Evolutionary conservation across 2,888 invertebrate genomes (phyloP).

Genomic region (Caenorhabditis sp.): DNA sequence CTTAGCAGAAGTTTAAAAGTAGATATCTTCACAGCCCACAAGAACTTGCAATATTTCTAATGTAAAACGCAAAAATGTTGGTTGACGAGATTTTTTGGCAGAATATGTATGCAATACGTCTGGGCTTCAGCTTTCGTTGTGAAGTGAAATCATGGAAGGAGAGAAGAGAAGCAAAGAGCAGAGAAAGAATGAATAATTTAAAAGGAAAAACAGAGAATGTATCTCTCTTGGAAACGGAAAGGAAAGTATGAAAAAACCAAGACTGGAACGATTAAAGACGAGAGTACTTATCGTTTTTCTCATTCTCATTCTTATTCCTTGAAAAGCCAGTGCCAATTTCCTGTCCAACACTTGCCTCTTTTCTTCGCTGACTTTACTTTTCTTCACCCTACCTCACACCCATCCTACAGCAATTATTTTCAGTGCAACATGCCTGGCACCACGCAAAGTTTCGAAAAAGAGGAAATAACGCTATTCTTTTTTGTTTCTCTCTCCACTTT

Average conservation of each 20-base stretch:
- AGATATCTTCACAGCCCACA: no score
- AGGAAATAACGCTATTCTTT: not conserved
- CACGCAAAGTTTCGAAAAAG: not conserved
- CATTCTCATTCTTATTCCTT: slow-evolving; percentile 15
- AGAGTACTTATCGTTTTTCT: slow-evolving; percentile 22
- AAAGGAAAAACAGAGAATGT: not conserved
- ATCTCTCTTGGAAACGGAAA: not conserved
- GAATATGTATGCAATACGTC: not conserved
- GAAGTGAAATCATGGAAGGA: not conserved
- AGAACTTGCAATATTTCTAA: no score
- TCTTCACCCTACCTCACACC: not conserved
- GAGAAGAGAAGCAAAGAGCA: not conserved
- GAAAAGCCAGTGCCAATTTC: slow-evolving; percentile 37
- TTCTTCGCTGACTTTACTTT: slow-evolving; percentile 19
- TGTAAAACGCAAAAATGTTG: no score
- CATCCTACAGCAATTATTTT: slow-evolving; percentile 44
- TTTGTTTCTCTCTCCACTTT: not conserved
- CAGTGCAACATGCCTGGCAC: slow-evolving; percentile 37
- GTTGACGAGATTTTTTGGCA: no score
- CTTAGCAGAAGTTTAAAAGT: no score
- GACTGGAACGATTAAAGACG: slow-evolving; percentile 35
- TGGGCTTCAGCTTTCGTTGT: no score
- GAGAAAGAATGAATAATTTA: slow-evolving; percentile 31
- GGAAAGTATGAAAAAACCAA: slow-evolving; percentile 1
- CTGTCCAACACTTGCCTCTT: slow-evolving; percentile 6